Evolutionary conservation across 2,113 vertebrate genomes (phyloP).

Genomic region (Orientallactaga bullata): DNA sequence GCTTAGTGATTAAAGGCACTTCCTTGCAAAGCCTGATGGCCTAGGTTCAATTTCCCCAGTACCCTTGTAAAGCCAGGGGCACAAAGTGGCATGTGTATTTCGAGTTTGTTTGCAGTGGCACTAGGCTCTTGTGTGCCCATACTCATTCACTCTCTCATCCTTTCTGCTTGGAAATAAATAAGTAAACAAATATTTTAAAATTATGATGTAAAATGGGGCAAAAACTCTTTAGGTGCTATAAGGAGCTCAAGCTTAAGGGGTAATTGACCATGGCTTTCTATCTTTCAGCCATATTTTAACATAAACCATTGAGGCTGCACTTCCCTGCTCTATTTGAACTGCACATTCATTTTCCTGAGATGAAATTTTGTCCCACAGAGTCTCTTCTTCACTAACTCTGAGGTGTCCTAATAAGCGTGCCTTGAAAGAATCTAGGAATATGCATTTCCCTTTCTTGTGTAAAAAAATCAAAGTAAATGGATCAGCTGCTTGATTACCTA

Average conservation of each 20-base stretch:
- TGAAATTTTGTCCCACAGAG: neutral
- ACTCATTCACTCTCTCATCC: no score
- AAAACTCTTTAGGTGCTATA: no score
- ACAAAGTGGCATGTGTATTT: no score
- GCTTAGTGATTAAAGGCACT: no score
- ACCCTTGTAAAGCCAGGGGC: no score
- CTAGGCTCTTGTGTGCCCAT: no score
- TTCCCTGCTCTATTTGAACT: neutral
- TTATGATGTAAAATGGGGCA: neutral
- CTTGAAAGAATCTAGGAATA: neutral
- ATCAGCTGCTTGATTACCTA: neutral
- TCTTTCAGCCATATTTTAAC: neutral
- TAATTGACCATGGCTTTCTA: neutral
- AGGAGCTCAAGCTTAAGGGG: no score
- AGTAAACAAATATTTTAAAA: neutral
- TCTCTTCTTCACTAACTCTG: neutral
- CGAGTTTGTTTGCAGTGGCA: no score
- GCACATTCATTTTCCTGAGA: neutral
- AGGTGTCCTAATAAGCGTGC: neutral
- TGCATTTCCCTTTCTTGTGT: neutral
- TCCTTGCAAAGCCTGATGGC: no score
- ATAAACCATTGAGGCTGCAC: neutral
- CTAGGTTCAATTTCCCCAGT: no score
- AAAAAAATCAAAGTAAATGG: neutral
- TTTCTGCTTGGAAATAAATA: no score